Percentiles rank a stretch among this genome's conserved stretches.
phyloP scores from a whole-genome alignment of 2,888 invertebrate species.

The Drosophila demipolita region DNA sequence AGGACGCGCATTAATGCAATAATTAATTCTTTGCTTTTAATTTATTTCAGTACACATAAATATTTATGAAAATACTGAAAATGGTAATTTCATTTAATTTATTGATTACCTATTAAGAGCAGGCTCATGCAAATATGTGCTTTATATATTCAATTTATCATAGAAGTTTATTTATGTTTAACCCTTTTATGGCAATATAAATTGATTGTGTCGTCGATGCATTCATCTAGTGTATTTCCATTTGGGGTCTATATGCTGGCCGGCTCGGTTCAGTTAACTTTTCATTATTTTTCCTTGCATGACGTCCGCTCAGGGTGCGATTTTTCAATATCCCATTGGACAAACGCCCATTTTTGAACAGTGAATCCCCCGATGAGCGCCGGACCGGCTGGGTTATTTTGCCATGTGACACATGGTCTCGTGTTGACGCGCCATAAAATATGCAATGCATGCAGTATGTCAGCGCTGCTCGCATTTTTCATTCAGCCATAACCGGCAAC shows the following conservation, averaged over 20 bases:
- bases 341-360: constrained; percentile 62
- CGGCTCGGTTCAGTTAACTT: constrained; percentile 56
- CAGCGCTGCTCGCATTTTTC: constrained; percentile 48
- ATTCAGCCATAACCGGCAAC: constrained; percentile 26
- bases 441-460: constrained; percentile 81
- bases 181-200: constrained; percentile 24
- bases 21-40: background rate
- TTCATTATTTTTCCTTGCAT: constrained; percentile 52
- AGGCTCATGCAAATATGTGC: background rate
- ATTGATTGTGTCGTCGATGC: constrained; percentile 22
- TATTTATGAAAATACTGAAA: background rate
- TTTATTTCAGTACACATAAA: background rate
- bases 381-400: constrained; percentile 19
- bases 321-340: constrained; percentile 75
- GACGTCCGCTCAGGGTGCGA: constrained; percentile 53
- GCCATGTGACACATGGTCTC: constrained; percentile 76
- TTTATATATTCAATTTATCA: constrained; percentile 8
- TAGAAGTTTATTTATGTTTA: constrained; percentile 24
- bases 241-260: constrained; percentile 33
- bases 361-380: background rate
- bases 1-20: background rate
- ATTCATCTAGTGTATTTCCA: constrained; percentile 42
- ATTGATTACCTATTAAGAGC: background rate
- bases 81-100: background rate
- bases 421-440: constrained; percentile 80